Evolutionary conservation across 2,888 invertebrate species (phyloP).

Genomic region (Lycocerus yunnanus): DNA sequence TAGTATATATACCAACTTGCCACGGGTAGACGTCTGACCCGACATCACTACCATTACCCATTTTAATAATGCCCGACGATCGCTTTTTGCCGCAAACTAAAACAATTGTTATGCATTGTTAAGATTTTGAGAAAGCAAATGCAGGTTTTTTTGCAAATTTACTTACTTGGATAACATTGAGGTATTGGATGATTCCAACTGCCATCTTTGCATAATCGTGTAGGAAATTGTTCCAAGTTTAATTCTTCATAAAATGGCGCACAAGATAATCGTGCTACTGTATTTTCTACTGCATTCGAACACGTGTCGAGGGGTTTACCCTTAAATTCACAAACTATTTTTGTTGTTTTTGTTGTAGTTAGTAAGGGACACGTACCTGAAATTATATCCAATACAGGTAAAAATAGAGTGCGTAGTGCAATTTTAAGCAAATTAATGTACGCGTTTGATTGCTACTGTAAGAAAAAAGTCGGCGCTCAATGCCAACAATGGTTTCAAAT

Average conservation of each 20-base stretch:
- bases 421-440: no score
- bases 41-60: no score
- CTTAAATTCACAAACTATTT: slow-evolving; percentile 5
- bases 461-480: no score
- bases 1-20: slow-evolving; percentile 47
- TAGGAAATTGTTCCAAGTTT: not conserved
- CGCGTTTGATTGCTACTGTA: no score
- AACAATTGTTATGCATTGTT: no score
- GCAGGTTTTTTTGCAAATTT: not conserved
- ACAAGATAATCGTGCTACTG: slow-evolving; percentile 39
- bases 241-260: slow-evolving; percentile 40
- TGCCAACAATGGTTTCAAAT: no score
- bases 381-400: no score
- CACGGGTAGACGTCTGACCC: slow-evolving; percentile 36
- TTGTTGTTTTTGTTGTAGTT: slow-evolving; percentile 4
- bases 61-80: slow-evolving; percentile 33
- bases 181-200: slow-evolving; percentile 11
- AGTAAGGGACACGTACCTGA: not conserved
- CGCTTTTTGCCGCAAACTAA: slow-evolving; percentile 43
- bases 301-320: not conserved
- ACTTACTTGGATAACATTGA: slow-evolving; percentile 20
- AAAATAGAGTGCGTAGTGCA: no score
- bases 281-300: slow-evolving; percentile 34
- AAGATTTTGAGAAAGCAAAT: not conserved
- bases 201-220: slow-evolving; percentile 13